Percentiles rank a stretch among this genome's conserved stretches.
Evolutionary conservation across 2,797 vertebrate genomes (phyloP).

Genomic region (Gymnodraco acuticeps): DNA sequence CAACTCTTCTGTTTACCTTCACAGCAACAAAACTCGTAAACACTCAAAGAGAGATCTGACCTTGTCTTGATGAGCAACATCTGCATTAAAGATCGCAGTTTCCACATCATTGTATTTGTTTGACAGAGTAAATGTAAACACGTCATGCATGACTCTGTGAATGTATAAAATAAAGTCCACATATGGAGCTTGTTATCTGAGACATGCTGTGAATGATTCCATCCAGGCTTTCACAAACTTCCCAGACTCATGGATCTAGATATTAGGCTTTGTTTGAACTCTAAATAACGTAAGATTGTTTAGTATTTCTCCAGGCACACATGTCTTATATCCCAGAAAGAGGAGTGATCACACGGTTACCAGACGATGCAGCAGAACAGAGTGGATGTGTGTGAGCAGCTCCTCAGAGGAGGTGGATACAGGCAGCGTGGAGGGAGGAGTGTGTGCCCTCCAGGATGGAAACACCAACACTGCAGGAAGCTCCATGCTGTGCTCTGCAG

Average conservation of each 20-base stretch:
- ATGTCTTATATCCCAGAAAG: neutral
- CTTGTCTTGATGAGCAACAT: neutral
- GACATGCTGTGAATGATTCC: slow-evolving; percentile 1
- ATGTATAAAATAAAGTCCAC: slow-evolving; percentile 8
- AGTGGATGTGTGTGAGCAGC: slow-evolving; percentile 79
- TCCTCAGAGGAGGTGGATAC: slow-evolving; percentile 60
- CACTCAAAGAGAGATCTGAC: neutral
- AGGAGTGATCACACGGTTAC: neutral
- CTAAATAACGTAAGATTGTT: neutral
- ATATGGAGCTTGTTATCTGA: slow-evolving; percentile 46
- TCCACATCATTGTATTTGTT: slow-evolving; percentile 13
- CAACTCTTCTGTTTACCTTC: neutral
- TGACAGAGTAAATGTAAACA: slow-evolving; percentile 21
- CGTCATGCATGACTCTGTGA: neutral
- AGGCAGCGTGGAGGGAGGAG: slow-evolving; percentile 73
- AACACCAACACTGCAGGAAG: slow-evolving; percentile 88
- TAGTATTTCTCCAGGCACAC: neutral
- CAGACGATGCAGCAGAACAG: slow-evolving; percentile 50
- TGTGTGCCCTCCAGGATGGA: slow-evolving; percentile 66
- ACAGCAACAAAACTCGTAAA: neutral
- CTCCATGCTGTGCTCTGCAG: slow-evolving; percentile 75
- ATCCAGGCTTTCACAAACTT: neutral
- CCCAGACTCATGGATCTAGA: neutral
- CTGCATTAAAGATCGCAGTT: neutral
- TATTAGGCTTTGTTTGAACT: neutral